phyloP scores from a whole-genome alignment of 1,140 invertebrate genomes.

The Ceratosolen fusciceps region DNA sequence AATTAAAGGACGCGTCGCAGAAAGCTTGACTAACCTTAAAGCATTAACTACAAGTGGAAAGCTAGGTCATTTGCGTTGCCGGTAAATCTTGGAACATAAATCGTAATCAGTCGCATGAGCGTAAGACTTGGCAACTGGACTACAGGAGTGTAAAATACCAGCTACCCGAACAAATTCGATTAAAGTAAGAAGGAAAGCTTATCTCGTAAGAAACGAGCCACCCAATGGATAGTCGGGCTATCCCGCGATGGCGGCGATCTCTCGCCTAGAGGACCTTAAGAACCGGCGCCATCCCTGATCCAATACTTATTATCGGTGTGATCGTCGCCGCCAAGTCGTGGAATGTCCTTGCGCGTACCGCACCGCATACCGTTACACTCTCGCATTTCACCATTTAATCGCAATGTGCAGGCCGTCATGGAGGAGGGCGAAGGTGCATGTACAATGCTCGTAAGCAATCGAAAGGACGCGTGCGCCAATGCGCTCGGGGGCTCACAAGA shows the following conservation, averaged over 20 bases:
- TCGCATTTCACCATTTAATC: conserved; percentile 41
- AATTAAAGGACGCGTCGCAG: not conserved
- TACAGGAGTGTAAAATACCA: not conserved
- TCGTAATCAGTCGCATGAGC: no score
- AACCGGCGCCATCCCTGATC: not conserved
- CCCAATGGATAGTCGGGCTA: no score
- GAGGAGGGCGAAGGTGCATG: not conserved
- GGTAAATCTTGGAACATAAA: no score
- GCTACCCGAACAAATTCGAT: no score
- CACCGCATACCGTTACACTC: conserved; percentile 30
- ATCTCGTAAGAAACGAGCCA: no score
- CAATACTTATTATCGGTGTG: conserved; percentile 5
- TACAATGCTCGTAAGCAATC: not conserved
- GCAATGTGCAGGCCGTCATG: not conserved
- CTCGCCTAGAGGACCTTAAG: not conserved
- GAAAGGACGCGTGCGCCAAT: conserved; percentile 14
- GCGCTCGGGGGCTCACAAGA: not conserved
- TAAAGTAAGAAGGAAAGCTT: no score
- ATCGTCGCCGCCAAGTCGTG: conserved; percentile 12
- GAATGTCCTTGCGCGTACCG: conserved; percentile 13
- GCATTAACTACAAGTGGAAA: not conserved
- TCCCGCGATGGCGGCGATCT: no score
- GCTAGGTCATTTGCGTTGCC: not conserved
- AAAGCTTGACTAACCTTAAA: not conserved
- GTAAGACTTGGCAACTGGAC: not conserved